Evolutionary conservation across 2,113 vertebrate genomes (phyloP).

Genomic region (Ia io): DNA sequence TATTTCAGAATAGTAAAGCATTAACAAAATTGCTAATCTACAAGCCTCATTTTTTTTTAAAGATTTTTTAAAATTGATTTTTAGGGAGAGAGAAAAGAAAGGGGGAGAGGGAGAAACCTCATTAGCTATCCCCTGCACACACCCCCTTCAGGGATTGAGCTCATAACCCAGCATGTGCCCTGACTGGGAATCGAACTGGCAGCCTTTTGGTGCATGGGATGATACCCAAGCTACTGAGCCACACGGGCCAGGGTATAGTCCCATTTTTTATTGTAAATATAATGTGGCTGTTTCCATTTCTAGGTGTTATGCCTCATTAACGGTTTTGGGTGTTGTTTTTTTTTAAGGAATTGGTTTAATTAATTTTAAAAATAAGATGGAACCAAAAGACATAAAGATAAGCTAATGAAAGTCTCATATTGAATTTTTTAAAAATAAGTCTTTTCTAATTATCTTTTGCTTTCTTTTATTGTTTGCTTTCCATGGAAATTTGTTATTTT

Average conservation of each 20-base stretch:
- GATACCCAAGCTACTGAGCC: not conserved
- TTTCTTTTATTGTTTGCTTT: conserved; percentile 23
- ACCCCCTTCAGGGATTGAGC: not conserved
- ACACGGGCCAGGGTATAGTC: not conserved
- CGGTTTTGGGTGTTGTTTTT: not conserved
- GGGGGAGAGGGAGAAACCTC: not conserved
- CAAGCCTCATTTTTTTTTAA: not conserved
- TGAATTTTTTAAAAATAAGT: not conserved
- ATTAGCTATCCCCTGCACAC: not conserved
- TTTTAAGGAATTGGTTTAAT: conserved; percentile 16
- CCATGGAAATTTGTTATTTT: not conserved
- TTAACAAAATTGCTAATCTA: not conserved
- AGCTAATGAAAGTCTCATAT: not conserved
- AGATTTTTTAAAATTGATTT: not conserved
- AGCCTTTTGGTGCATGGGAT: not conserved
- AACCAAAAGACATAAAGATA: conserved; percentile 13
- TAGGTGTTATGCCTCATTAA: not conserved
- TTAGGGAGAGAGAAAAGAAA: not conserved
- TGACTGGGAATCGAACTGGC: not conserved
- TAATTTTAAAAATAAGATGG: conserved; percentile 27
- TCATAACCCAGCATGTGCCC: not conserved
- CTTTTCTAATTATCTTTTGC: conserved; percentile 13
- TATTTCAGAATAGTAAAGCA: not conserved
- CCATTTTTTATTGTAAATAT: not conserved
- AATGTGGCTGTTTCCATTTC: not conserved